Base-by-base conservation (phyloP, 2,113 vertebrate species). In the Numida meleagris region DNA sequence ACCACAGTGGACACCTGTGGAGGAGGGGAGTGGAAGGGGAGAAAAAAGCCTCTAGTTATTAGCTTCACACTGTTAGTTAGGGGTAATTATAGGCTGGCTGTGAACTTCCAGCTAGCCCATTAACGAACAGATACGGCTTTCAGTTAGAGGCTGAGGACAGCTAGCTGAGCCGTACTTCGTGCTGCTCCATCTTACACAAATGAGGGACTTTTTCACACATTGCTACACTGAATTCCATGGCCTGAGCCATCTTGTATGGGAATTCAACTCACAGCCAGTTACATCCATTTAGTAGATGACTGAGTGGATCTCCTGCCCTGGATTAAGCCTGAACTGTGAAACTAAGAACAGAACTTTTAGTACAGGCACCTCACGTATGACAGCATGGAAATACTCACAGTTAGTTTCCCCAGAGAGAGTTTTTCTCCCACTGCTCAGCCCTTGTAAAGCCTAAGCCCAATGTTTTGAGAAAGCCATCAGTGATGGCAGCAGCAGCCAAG, bases 1-100 rank as follows among this genome's bases (percentile, higher is more conserved):
- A 95, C 85, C 68, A 95, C 43, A 9, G 6, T 88, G 90, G 82
- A 93, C 90, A 95, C 38, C 75, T 88, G 79, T 29, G 50, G 50
- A 83, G 84, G 94, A 89, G 55, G 71, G n/a, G 29, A 38, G 58
- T 15, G 16, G 29, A 84, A 59, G 42, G 16, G 6, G 0, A 2
- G 3, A 19, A 29, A 25, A 40, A 27, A 48, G 5, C 25, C 27
- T 73, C 42, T 33, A 83, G 59, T 67, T 91, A 27, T 61, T 91
- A 46, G 38, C 51, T 90, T 71, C 36, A 55, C 10, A n/a, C 58
- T 23, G 38, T 66, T 96, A 63, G 71, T 53, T 73, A 66, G 76
- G 34, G 9, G 43, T 59, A 88, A 88, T 93, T 89, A 67, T 2
- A 88, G 91, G 76, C 15, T 46, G 75, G 50, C 63, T 92, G 74